Evolutionary conservation across 2,888 invertebrate genomes (phyloP).

Genomic region (Nephrotoma appendiculata): DNA sequence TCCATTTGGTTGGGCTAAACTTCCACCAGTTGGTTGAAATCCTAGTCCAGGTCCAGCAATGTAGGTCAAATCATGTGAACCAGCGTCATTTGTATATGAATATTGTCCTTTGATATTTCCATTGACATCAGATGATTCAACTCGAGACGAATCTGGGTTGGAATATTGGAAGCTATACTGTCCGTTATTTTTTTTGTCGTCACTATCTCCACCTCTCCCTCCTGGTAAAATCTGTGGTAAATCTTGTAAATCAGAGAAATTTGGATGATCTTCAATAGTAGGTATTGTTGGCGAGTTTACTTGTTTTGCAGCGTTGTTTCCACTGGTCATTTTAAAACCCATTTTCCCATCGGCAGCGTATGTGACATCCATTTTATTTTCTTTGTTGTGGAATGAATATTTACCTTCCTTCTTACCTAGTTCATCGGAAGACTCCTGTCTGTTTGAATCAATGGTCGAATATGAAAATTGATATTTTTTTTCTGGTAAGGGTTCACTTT

Average conservation of each 20-base stretch:
- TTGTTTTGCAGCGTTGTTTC: neutral
- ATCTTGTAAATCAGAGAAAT: neutral
- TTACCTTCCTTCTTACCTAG: neutral
- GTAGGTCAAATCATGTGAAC: constrained; percentile 50
- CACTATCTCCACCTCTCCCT: constrained; percentile 41
- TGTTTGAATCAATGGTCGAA: constrained; percentile 22
- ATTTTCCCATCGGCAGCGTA: constrained; percentile 40
- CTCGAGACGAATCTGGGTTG: constrained; percentile 19
- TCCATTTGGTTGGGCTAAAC: constrained; percentile 16
- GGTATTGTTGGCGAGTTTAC: neutral
- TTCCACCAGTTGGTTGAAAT: constrained; percentile 30
- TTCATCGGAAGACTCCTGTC: constrained; percentile 13
- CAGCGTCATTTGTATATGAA: constrained; percentile 49
- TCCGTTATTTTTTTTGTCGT: constrained; percentile 9
- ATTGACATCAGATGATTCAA: constrained; percentile 25
- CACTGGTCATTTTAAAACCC: constrained; percentile 25
- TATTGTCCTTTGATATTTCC: constrained; percentile 39
- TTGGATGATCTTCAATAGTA: neutral
- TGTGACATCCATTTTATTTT: neutral
- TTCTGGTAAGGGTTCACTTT: neutral
- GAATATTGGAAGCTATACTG: constrained; percentile 6
- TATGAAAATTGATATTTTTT: neutral
- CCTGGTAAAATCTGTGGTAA: neutral
- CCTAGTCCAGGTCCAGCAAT: constrained; percentile 52
- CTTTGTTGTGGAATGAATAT: neutral